phyloP scores from a whole-genome alignment of 2,113 vertebrate genomes.

The Oncorhynchus mykiss region DNA sequence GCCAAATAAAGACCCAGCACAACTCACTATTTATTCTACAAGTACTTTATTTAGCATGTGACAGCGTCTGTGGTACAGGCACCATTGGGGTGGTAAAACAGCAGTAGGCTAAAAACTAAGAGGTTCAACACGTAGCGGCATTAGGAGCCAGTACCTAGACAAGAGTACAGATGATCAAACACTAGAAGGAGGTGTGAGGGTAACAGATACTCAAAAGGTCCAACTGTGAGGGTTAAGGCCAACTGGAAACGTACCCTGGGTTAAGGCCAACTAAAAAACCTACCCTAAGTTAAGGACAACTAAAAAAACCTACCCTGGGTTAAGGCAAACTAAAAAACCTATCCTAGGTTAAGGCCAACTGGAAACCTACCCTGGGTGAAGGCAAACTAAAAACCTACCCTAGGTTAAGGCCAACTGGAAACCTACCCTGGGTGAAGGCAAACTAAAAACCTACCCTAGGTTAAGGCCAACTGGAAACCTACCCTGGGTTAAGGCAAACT shows the following conservation, averaged over 20 bases:
- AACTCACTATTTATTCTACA: constrained; percentile 4
- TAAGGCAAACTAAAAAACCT: constrained; percentile 20
- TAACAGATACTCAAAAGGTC: not conserved
- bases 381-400: constrained; percentile 31
- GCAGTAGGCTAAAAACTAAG: constrained; percentile 25
- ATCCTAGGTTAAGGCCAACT: constrained; percentile 22
- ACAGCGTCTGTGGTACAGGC: constrained; percentile 34
- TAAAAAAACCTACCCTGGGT: not conserved
- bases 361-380: not conserved
- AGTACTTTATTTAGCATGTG: constrained; percentile 52
- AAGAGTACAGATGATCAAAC: constrained; percentile 9
- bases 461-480: constrained; percentile 1
- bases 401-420: not conserved
- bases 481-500: not conserved
- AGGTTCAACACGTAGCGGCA: not conserved
- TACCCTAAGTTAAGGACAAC: constrained; percentile 23
- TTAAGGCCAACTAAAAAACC: constrained; percentile 11
- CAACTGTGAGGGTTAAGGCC: not conserved
- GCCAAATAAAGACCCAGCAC: not conserved
- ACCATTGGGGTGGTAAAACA: constrained; percentile 40
- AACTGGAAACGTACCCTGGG: constrained; percentile 34
- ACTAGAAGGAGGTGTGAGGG: not conserved
- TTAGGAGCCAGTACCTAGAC: constrained; percentile 3
- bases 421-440: constrained; percentile 34
- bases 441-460: constrained; percentile 32